Evolutionary conservation across 2,888 invertebrate species (phyloP).

Genomic region (Eudemis profundana): DNA sequence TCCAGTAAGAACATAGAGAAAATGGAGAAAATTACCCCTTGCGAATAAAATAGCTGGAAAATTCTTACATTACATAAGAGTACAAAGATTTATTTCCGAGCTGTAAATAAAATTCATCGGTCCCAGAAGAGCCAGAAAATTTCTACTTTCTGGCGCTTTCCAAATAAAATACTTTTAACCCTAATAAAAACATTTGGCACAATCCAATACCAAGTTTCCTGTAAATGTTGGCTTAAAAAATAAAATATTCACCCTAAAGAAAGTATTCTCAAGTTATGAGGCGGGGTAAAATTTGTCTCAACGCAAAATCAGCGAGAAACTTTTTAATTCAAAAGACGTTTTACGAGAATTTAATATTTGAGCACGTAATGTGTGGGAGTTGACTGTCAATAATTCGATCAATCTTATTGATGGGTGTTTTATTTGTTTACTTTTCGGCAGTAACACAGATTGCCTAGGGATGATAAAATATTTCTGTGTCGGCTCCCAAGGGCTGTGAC

Average conservation of each 20-base stretch:
- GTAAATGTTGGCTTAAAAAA: slow-evolving; percentile 36
- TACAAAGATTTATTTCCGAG: not conserved
- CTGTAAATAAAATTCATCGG: not conserved
- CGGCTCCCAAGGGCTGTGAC: too few relatives aligned
- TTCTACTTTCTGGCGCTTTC: not conserved
- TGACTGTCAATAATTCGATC: slow-evolving; percentile 15
- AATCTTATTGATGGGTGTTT: slow-evolving; percentile 7
- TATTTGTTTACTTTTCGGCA: not conserved
- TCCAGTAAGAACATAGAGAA: too few relatives aligned
- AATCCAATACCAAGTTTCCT: slow-evolving; percentile 28
- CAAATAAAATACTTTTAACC: slow-evolving; percentile 25
- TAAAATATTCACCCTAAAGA: slow-evolving; percentile 39
- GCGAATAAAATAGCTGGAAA: too few relatives aligned
- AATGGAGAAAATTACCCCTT: too few relatives aligned
- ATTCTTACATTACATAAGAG: not conserved
- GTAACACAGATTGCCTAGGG: too few relatives aligned
- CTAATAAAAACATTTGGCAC: slow-evolving; percentile 36
- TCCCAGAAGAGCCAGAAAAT: not conserved
- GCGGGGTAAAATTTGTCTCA: slow-evolving; percentile 38
- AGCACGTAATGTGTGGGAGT: slow-evolving; percentile 26
- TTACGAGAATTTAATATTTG: slow-evolving; percentile 42
- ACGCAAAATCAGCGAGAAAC: slow-evolving; percentile 38
- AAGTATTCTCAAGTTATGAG: slow-evolving; percentile 38
- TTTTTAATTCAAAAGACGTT: slow-evolving; percentile 39
- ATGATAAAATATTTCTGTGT: too few relatives aligned